Evolutionary conservation across 1,140 invertebrate genomes (phyloP).

Genomic region (Lepidurus apus): DNA sequence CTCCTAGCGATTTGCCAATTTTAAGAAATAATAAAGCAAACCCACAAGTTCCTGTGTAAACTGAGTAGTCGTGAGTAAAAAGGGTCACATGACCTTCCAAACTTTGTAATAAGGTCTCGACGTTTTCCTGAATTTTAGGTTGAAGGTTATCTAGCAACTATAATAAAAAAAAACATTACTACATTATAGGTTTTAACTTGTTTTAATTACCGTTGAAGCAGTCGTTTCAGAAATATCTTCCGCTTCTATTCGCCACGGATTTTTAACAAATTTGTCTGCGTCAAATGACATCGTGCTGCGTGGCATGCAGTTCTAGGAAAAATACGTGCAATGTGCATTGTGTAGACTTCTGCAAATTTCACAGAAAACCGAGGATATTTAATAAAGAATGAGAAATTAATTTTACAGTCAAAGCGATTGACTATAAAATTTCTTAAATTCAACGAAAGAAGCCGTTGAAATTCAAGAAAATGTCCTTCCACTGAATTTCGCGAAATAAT

Average conservation of each 20-base stretch:
- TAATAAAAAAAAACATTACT: not conserved
- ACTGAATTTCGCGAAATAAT: no score
- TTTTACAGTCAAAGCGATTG: no score
- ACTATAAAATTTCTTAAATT: no score
- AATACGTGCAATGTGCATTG: no score
- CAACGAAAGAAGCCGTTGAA: no score
- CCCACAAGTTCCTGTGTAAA: slow-evolving; percentile 52
- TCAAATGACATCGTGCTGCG: not conserved
- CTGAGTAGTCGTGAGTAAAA: slow-evolving; percentile 43
- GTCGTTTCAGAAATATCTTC: not conserved
- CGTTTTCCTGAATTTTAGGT: not conserved
- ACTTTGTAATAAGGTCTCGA: not conserved
- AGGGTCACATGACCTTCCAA: not conserved
- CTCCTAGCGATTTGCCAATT: slow-evolving; percentile 44
- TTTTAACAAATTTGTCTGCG: not conserved
- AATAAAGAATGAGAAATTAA: no score
- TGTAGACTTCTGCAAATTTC: no score
- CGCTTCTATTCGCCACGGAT: not conserved
- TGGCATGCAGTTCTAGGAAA: not conserved
- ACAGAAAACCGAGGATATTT: no score
- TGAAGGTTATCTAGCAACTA: not conserved
- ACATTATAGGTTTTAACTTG: no score
- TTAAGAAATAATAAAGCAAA: slow-evolving; percentile 52
- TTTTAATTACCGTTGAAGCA: not conserved
- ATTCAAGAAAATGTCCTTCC: no score